Evolutionary conservation across 2,797 vertebrate species (phyloP).

Genomic region (Fistularia commersonii): DNA sequence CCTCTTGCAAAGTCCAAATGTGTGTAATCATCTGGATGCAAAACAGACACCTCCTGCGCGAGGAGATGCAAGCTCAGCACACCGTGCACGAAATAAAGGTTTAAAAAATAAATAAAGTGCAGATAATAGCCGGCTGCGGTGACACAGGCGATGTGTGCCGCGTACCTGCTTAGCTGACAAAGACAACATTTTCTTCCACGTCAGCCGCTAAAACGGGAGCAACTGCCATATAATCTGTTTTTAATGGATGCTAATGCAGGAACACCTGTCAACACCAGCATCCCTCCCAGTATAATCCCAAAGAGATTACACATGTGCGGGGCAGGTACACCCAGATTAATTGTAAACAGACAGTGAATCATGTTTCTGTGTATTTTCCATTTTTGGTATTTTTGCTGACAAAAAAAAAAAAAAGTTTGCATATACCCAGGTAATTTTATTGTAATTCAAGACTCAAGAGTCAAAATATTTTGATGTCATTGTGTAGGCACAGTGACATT

Average conservation of each 20-base stretch:
- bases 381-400: not conserved
- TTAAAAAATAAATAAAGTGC: slow-evolving; percentile 31
- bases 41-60: slow-evolving; percentile 27
- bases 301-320: slow-evolving; percentile 92
- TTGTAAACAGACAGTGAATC: slow-evolving; percentile 71
- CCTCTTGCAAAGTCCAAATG: slow-evolving; percentile 2
- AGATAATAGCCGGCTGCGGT: slow-evolving; percentile 43
- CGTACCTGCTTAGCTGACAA: slow-evolving; percentile 23
- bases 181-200: slow-evolving; percentile 48
- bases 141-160: slow-evolving; percentile 34
- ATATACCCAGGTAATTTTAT: too few species aligned
- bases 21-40: slow-evolving; percentile 29
- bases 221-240: slow-evolving; percentile 71
- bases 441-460: too few species aligned
- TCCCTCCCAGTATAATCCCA: slow-evolving; percentile 85
- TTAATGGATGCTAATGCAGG: slow-evolving; percentile 81
- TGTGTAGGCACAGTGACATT: too few species aligned
- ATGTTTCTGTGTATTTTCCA: slow-evolving; percentile 7
- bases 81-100: slow-evolving; percentile 34
- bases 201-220: slow-evolving; percentile 58
- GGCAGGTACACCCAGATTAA: slow-evolving; percentile 93
- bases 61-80: slow-evolving; percentile 44
- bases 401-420: too few species aligned
- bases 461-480: too few species aligned
- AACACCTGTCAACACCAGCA: slow-evolving; percentile 89